These are phyloP conservation scores for Atherinomorus stipes DNA, from an alignment of 2,113 vertebrate genomes.

Conservation along the genomic window DNA sequence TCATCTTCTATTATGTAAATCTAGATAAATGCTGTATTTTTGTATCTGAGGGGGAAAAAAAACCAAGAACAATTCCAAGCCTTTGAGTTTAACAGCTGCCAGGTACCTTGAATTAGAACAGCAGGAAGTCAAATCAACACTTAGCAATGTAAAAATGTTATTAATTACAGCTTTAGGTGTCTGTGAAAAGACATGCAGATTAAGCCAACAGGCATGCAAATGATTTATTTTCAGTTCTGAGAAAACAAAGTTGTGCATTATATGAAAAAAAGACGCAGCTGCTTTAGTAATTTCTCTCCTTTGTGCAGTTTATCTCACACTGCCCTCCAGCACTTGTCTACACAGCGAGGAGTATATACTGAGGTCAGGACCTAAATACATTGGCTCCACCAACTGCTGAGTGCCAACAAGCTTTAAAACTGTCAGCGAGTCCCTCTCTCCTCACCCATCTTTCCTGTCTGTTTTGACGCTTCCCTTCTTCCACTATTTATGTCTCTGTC, in stretches of 20 bases:
- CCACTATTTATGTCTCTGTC: constrained; percentile 39
- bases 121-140: constrained; percentile 11
- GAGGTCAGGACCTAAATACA: constrained; percentile 71
- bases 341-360: constrained; percentile 58
- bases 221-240: constrained; percentile 43
- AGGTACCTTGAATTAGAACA: constrained; percentile 5
- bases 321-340: constrained; percentile 68
- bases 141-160: constrained; percentile 29
- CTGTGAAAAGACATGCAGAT: constrained; percentile 20
- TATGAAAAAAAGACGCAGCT: constrained; percentile 27
- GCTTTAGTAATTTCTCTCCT: constrained; percentile 58
- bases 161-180: not conserved
- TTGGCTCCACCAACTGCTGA: constrained; percentile 58
- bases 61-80: not conserved
- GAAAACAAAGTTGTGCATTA: constrained; percentile 11
- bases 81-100: not conserved
- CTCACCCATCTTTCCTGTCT: constrained; percentile 23
- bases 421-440: constrained; percentile 56
- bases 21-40: not conserved
- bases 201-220: constrained; percentile 20
- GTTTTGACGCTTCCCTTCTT: constrained; percentile 42
- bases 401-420: constrained; percentile 67
- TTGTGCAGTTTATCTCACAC: constrained; percentile 47
- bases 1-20: too few relatives aligned
- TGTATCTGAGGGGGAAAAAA: not conserved